Base-by-base conservation (phyloP, 2,888 invertebrate genomes). In the Spisula solida region DNA sequence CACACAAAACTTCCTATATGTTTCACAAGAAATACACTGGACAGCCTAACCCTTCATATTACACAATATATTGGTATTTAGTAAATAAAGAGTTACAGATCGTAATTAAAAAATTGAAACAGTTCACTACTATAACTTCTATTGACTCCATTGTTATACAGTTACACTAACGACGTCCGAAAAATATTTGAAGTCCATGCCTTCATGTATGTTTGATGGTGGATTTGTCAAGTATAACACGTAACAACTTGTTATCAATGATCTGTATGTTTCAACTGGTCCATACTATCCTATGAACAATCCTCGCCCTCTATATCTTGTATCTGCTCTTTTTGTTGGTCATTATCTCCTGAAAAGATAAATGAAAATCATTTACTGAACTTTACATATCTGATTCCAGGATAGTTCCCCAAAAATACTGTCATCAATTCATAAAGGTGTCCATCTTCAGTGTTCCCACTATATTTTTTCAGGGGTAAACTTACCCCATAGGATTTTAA, bases 231-330 rank as follows among this genome's bases (percentile, higher is more conserved):
- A 79, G 48, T 85, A 51, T 84, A 51, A 81, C 56, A 25, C 1
- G 29, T 75, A 75, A 75, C 75, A 75, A 75, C 75, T 75, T 14
- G 8, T 83, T 48, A 75, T 47, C 34, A 79, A 34, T 83, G 51
- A 34, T 79, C 25, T 55, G 31, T 78, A 66, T 86, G 80, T 55
- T n/a, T 85, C 60, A n/a, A 25, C 18, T 82, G 82, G 82, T 82
- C 78, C 48, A 51, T 51, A 16, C 81, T 78, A 70, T 80, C 81
- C 93, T 95, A 95, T 91, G 95, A 95, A 51, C 87, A 93, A 97
- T 99, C 99, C 97, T 99, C 98, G 97, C 98, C 98, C 97, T 99
- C 99, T 96, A 98, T 98, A 97, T 99, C 99, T 97, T 98, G 98
- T 97, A 98, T 98, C 88, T 91, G 88, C 79, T 93, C 91, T 97